A percentile compares a stretch with the other conserved stretches of the same genome.
phyloP scores from a whole-genome alignment of 2,113 vertebrate species.

The Elachura formosa region DNA sequence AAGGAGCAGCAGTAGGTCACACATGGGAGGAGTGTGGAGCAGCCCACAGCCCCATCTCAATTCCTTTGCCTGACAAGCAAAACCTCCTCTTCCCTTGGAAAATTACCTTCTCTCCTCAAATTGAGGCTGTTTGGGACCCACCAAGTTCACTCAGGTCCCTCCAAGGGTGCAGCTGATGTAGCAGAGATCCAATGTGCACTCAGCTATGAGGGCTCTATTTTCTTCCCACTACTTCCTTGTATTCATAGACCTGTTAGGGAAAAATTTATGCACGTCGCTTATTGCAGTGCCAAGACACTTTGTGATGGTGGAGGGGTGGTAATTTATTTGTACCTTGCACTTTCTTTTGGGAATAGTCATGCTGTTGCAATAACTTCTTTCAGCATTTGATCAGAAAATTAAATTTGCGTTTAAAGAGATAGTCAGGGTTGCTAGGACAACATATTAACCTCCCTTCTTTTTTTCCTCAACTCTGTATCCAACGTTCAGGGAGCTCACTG shows the following conservation, averaged over 20 bases:
- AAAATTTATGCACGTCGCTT: slow-evolving; percentile 1
- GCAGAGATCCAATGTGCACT: not conserved
- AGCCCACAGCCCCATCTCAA: not conserved
- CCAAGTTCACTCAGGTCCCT: not conserved
- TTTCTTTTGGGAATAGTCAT: slow-evolving; percentile 28
- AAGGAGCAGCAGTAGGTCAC: not conserved
- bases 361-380: slow-evolving; percentile 42
- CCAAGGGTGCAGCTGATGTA: fast-evolving
- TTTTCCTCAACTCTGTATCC: not conserved
- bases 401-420: slow-evolving; percentile 57
- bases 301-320: not conserved
- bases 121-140: not conserved
- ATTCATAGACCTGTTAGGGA: slow-evolving; percentile 3
- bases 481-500: not conserved
- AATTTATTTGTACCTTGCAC: slow-evolving; percentile 34
- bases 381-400: slow-evolving; percentile 58
- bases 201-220: not conserved
- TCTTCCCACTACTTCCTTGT: not conserved
- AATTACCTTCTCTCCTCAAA: not conserved
- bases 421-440: slow-evolving; percentile 58
- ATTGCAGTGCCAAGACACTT: not conserved
- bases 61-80: not conserved
- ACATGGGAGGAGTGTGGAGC: not conserved
- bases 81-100: not conserved
- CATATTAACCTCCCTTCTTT: slow-evolving; percentile 29